Evolutionary conservation across 92 coral and sea anemone species (phyloP).

Genomic region (Scolanthus callimorphus): DNA sequence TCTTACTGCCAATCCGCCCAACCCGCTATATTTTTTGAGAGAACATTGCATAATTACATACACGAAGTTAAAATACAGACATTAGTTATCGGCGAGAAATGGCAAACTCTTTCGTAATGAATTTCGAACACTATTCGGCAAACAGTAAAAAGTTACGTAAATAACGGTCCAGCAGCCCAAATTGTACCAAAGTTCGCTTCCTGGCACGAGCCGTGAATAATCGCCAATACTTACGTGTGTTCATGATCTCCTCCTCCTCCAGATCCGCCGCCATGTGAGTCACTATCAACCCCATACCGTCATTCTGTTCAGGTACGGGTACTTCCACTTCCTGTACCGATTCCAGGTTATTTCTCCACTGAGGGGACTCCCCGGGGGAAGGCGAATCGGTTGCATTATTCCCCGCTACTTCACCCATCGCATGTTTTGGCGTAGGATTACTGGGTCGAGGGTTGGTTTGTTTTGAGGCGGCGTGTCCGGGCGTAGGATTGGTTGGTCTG

Average conservation of each 20-base stretch:
- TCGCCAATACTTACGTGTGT: constrained; percentile 32
- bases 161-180: no score
- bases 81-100: no score
- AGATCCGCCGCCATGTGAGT: constrained; percentile 11
- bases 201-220: no score
- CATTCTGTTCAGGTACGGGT: constrained; percentile 24
- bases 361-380: constrained; percentile 47
- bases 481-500: constrained; percentile 95
- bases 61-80: no score
- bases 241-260: constrained; percentile 14
- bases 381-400: constrained; percentile 41
- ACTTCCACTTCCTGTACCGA: constrained; percentile 69
- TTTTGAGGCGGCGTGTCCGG: constrained; percentile 74
- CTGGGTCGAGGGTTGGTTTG: constrained; percentile 72
- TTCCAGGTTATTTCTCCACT: constrained; percentile 65
- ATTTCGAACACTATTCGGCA: no score
- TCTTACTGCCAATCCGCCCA: no score
- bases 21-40: no score
- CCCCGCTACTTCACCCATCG: constrained; percentile 30
- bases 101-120: no score
- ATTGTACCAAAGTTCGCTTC: no score
- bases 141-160: no score
- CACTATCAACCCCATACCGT: constrained; percentile 15
- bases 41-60: no score
- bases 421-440: constrained; percentile 84